Evolutionary conservation across 2,888 invertebrate species (phyloP).

Genomic region (Polylopha cassiicola): DNA sequence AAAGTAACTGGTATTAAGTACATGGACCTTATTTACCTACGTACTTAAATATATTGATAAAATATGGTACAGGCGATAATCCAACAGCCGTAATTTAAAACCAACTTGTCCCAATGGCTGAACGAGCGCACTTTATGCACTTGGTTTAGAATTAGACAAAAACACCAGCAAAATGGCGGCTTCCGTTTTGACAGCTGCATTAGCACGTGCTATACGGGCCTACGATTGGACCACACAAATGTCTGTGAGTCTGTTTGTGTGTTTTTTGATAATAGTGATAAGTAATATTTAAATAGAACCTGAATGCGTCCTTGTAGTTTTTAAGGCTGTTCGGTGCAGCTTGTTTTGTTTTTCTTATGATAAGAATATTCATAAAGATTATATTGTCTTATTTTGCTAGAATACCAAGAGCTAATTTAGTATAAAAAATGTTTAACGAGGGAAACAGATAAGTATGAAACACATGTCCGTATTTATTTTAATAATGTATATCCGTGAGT

Average conservation of each 20-base stretch:
- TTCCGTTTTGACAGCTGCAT: constrained; percentile 55
- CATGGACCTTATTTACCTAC: no score
- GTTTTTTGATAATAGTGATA: constrained; percentile 22
- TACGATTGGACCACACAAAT: constrained; percentile 39
- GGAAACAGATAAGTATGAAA: no score
- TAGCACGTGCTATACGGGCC: constrained; percentile 57
- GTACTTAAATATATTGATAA: constrained; percentile 2
- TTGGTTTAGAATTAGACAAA: constrained; percentile 32
- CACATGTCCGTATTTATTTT: no score
- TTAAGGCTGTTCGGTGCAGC: no score
- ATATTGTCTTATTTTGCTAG: no score
- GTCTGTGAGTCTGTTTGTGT: constrained; percentile 22
- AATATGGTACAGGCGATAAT: background rate
- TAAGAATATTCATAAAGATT: no score
- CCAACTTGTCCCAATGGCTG: constrained; percentile 34
- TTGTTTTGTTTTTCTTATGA: no score
- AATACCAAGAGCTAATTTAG: no score
- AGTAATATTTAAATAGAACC: constrained; percentile 17
- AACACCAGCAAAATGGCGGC: constrained; percentile 40
- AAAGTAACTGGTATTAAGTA: no score
- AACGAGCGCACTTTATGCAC: constrained; percentile 27
- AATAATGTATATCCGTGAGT: no score
- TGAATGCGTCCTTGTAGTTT: no score
- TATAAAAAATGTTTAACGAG: no score
- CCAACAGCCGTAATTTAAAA: constrained; percentile 23